Base-by-base conservation (phyloP, 2,888 invertebrate genomes). In the Anodontia alba region DNA sequence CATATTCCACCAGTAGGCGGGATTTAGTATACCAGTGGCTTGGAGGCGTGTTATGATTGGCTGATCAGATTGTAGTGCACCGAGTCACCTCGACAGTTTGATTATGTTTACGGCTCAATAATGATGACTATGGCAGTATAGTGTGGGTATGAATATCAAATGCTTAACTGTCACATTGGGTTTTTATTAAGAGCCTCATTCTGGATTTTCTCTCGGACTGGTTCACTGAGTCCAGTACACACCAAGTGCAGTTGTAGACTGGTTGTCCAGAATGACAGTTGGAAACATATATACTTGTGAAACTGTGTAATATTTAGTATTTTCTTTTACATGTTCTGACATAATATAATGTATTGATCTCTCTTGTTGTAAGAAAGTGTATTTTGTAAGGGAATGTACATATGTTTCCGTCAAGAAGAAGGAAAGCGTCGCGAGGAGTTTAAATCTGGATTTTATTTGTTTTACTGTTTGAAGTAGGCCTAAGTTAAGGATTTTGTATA, bases 11-110 rank as follows among this genome's bases (percentile, higher is more conserved):
- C 26, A 33, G 71, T 68, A 76, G 85, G 82, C 78, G 85, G 82
- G 78, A 82, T 67, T 78, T 67, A 57, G 49, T 76, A 70, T 70
- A 68, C 62, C 38, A 76, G 78, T 78, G 49, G 78, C 82, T 80
- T 26, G 26, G 70, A 80, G 85, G 82, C 76, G 70, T 76, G 31
- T 54, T 83, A 31, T 87, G 87, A 90, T 91, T 91, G 91, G 91
- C 77, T 80, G 83, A 78, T 62, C 51, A 74, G 76, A 72, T 81
- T 81, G 80, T 71, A 79, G 73, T 92, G 91, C 81, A 92, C 92
- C 83, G 80, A 88, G 84, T 90, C 87, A 92, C 90, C 92, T 78
- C 84, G 84, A 87, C 86, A 81, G 82, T 88, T 62, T 79, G 76
- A 82, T 51, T 43, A 79, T 29, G 66, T 79, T 74, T 74, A 79